phyloP scores from a whole-genome alignment of 2,113 vertebrate genomes.

The Taxidea taxus region DNA sequence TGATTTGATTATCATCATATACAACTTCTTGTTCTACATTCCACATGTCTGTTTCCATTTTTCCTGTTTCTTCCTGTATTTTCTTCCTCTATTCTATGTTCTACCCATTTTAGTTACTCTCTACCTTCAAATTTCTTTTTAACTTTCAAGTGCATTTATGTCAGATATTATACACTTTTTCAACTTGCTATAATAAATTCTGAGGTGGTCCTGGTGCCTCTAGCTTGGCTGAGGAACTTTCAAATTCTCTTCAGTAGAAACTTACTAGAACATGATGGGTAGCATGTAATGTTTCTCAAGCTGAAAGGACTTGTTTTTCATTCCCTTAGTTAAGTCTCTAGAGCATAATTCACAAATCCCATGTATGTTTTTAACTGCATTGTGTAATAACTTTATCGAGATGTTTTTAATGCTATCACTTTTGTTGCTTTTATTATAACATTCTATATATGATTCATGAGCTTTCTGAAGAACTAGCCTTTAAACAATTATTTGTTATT shows the following conservation, averaged over 20 bases:
- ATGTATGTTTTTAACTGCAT: background rate
- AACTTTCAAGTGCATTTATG: background rate
- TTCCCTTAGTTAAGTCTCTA: background rate
- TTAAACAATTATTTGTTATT: background rate
- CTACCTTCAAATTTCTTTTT: background rate
- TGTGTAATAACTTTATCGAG: background rate
- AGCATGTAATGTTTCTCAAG: background rate
- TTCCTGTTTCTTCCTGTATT: background rate
- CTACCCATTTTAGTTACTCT: background rate
- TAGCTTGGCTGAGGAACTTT: background rate
- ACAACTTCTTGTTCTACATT: background rate
- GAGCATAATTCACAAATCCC: background rate
- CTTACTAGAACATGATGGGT: background rate
- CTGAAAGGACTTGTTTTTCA: background rate
- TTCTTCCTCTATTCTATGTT: background rate
- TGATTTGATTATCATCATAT: background rate
- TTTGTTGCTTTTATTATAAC: background rate
- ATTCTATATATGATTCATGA: background rate
- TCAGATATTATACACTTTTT: background rate
- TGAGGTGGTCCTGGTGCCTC: background rate
- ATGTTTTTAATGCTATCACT: background rate
- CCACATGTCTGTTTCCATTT: background rate
- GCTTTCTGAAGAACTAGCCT: background rate
- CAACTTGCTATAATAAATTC: background rate
- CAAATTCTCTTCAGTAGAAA: background rate